These are phyloP conservation scores for Zosterops japonicus DNA, from an alignment of 2,113 vertebrate species.

Conservation along the genomic window DNA sequence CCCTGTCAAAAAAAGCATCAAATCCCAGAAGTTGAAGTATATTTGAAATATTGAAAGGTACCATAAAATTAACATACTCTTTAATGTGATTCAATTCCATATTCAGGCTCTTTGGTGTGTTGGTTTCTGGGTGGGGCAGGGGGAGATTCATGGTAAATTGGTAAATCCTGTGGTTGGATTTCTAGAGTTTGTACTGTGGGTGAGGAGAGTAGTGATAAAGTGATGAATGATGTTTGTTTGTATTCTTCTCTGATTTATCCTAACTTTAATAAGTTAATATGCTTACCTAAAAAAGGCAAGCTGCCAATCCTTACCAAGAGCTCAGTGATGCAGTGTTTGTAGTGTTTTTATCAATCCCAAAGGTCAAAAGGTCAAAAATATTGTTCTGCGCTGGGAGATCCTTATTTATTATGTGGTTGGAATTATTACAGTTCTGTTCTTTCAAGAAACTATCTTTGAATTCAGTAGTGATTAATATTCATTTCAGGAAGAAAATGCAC, in stretches of 20 bases:
- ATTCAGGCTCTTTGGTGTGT: neutral
- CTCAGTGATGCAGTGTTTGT: neutral
- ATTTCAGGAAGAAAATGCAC: neutral
- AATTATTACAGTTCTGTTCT: neutral
- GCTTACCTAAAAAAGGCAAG: neutral
- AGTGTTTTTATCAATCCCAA: neutral
- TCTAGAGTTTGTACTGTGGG: accelerated
- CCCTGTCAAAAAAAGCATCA: too few species aligned
- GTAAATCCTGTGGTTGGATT: neutral
- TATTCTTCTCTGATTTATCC: neutral
- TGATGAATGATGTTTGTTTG: neutral
- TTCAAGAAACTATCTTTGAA: neutral
- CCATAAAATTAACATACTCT: neutral
- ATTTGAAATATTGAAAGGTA: accelerated
- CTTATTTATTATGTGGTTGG: neutral
- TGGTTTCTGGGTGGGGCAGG: too few species aligned
- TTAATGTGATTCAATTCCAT: neutral
- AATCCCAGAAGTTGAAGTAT: neutral
- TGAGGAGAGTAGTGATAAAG: neutral
- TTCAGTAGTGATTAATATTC: neutral
- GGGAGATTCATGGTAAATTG: neutral
- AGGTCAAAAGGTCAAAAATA: neutral
- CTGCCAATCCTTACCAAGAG: neutral
- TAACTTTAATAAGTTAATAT: neutral
- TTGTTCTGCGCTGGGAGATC: accelerated